Evolutionary conservation across 2,113 vertebrate genomes (phyloP).

Genomic region (Varanus komodoensis): DNA sequence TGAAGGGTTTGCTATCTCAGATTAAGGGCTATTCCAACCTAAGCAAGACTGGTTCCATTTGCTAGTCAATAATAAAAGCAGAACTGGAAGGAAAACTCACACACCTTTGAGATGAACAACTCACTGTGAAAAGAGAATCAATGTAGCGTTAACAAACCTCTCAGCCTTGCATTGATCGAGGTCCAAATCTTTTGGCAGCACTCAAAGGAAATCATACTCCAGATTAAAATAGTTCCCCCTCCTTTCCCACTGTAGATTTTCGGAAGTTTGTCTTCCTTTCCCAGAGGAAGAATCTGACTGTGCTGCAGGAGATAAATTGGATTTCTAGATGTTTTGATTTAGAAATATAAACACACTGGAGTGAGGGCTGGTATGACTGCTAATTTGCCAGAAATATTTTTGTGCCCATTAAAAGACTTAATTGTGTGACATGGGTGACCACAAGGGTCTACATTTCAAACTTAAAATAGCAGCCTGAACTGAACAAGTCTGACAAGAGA

Average conservation of each 20-base stretch:
- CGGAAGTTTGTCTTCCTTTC: slow-evolving; percentile 24
- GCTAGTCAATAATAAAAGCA: slow-evolving; percentile 28
- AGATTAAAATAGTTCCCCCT: slow-evolving; percentile 34
- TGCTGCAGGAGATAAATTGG: neutral
- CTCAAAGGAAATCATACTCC: slow-evolving; percentile 47
- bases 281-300: slow-evolving; percentile 7
- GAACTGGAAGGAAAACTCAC: neutral
- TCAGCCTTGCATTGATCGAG: neutral
- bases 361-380: neutral
- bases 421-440: neutral
- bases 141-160: slow-evolving; percentile 23
- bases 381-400: neutral
- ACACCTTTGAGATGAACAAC: slow-evolving; percentile 5
- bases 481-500: neutral
- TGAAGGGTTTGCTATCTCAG: no score
- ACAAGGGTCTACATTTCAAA: neutral
- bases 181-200: neutral
- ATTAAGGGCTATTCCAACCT: no score
- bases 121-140: slow-evolving; percentile 31
- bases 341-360: slow-evolving; percentile 2
- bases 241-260: slow-evolving; percentile 28
- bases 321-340: neutral
- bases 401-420: neutral
- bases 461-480: neutral
- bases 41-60: no score